phyloP scores from a whole-genome alignment of 53 echinoderm and acorn worm species.

The Temnopleurus reevesii region DNA sequence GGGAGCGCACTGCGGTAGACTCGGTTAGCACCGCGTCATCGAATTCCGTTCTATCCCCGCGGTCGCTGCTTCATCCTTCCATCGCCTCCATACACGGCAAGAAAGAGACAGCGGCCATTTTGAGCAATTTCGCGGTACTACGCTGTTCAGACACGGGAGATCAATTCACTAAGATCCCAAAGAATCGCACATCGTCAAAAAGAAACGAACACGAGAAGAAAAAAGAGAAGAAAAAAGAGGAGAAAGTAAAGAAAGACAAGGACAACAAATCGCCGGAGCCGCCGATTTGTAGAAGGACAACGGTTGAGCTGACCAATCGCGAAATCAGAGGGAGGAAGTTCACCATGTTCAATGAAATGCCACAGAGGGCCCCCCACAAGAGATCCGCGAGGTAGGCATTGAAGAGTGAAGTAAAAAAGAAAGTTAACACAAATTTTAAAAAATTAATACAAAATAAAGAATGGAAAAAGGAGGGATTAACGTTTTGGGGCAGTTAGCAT shows the following conservation, averaged over 20 bases:
- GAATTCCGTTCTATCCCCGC: neutral
- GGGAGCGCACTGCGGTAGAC: neutral
- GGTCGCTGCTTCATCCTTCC: slow-evolving; percentile 42
- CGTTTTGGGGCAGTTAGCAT: too few species aligned
- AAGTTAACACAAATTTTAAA: too few species aligned
- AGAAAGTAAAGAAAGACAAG: neutral
- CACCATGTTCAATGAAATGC: slow-evolving; percentile 12
- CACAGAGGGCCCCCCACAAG: neutral
- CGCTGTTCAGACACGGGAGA: slow-evolving; percentile 6
- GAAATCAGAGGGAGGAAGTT: slow-evolving; percentile 27
- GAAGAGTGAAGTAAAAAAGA: too few species aligned
- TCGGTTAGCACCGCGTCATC: slow-evolving; percentile 1
- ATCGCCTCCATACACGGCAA: slow-evolving; percentile 42
- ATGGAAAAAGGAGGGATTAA: too few species aligned
- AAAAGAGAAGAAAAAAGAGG: neutral
- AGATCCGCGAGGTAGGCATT: slow-evolving; percentile 24
- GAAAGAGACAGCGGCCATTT: slow-evolving; percentile 1
- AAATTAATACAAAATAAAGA: too few species aligned
- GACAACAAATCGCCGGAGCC: neutral
- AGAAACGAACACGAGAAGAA: neutral
- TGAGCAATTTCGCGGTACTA: neutral
- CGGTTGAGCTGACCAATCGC: neutral
- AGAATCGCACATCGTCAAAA: neutral
- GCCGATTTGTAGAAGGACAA: neutral
- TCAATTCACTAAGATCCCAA: neutral